A percentile compares a stretch with the other conserved stretches of the same genome.
Conservation (phyloP, 2,888 invertebrate genomes). For the Pharmacophagus antenor region DNA sequence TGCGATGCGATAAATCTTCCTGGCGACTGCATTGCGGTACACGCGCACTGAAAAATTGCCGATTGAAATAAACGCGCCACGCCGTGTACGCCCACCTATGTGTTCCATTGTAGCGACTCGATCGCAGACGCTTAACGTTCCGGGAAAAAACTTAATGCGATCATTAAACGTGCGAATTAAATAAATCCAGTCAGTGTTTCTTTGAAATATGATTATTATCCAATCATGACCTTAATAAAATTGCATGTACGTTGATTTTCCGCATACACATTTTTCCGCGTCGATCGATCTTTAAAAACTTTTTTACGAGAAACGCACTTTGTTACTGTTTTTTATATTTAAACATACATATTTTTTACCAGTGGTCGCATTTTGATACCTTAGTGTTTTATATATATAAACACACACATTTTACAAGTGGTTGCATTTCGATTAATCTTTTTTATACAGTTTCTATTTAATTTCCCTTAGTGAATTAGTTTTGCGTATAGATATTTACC, state of each 20-base stretch:
- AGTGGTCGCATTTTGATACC: too few species aligned
- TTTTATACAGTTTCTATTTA: too few species aligned
- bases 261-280: background rate
- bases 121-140: constrained; percentile 28
- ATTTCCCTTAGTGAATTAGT: too few species aligned
- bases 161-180: constrained; percentile 22
- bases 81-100: constrained; percentile 49
- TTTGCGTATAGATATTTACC: too few species aligned
- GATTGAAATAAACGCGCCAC: constrained; percentile 66
- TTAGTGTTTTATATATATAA: too few species aligned
- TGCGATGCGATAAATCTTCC: constrained; percentile 63
- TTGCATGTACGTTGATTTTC: background rate
- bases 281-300: background rate
- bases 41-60: constrained; percentile 66
- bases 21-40: constrained; percentile 67
- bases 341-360: too few species aligned
- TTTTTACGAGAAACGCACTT: too few species aligned
- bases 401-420: too few species aligned
- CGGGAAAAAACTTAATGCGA: constrained; percentile 28
- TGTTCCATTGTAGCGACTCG: constrained; percentile 33
- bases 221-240: background rate
- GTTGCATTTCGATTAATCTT: too few species aligned
- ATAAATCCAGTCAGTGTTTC: constrained; percentile 14
- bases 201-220: constrained; percentile 16
- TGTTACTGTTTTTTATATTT: too few species aligned